Evolutionary conservation across 2,113 vertebrate species (phyloP).

Genomic region (Scopus umbretta): DNA sequence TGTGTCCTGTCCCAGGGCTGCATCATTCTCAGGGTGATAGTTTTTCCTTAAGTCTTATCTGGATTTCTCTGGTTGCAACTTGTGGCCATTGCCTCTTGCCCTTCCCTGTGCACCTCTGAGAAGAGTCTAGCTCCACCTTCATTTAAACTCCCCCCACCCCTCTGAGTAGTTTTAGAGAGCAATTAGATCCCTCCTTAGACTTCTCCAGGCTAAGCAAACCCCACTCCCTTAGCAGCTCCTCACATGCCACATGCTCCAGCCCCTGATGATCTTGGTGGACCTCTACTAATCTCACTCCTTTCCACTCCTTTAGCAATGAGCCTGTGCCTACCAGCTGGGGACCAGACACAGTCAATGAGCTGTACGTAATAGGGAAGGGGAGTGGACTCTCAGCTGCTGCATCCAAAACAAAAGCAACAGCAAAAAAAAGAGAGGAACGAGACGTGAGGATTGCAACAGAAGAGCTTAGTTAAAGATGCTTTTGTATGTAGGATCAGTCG

Average conservation of each 20-base stretch:
- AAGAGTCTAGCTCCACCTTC: not conserved
- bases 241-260: not conserved
- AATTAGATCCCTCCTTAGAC: not conserved
- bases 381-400: not conserved
- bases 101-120: not conserved
- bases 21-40: not conserved
- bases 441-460: not conserved
- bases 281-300: not conserved
- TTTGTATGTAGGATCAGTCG: not conserved
- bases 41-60: not conserved
- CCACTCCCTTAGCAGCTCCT: not conserved
- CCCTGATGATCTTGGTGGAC: too few species aligned
- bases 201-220: not conserved
- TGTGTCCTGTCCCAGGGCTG: not conserved
- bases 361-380: not conserved
- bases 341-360: not conserved
- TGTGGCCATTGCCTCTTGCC: not conserved
- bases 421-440: not conserved
- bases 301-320: not conserved
- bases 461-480: not conserved
- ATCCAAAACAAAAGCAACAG: not conserved
- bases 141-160: not conserved
- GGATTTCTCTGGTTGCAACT: not conserved
- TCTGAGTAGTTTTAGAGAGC: not conserved
- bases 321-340: not conserved